Percentiles rank a stretch among this genome's conserved stretches.
Evolutionary conservation across 2,888 invertebrate genomes (phyloP).

Genomic region (Hypsopygia costalis): DNA sequence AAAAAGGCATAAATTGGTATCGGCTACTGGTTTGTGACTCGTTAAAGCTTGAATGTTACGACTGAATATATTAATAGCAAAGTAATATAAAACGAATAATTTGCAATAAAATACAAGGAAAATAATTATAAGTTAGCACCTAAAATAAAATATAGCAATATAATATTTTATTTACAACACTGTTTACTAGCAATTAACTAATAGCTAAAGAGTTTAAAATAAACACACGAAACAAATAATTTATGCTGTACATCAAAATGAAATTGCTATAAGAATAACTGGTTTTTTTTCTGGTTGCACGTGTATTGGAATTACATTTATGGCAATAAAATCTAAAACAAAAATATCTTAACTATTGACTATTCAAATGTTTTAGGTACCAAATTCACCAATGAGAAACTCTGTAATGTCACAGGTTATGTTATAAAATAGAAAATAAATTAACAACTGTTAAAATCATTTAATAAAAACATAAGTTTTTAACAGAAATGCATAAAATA

Average conservation of each 20-base stretch:
- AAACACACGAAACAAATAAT: constrained; percentile 68
- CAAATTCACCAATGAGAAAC: constrained; percentile 24
- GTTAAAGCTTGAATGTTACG: constrained; percentile 43
- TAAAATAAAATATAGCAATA: constrained; percentile 69
- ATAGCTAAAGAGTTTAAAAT: constrained; percentile 54
- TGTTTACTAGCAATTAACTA: constrained; percentile 66
- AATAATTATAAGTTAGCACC: constrained; percentile 64
- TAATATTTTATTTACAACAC: constrained; percentile 69
- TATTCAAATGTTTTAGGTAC: constrained; percentile 33
- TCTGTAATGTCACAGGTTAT: constrained; percentile 16
- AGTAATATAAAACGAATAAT: constrained; percentile 25
- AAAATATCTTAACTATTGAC: constrained; percentile 39
- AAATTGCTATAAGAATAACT: constrained; percentile 51
- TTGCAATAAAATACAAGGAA: constrained; percentile 29
- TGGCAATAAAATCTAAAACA: constrained; percentile 57
- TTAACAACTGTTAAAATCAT: constrained; percentile 25
- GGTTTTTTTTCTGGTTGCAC: constrained; percentile 43
- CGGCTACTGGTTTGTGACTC: constrained; percentile 53
- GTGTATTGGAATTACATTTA: constrained; percentile 50
- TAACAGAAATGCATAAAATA: constrained; percentile 34
- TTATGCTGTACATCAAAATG: constrained; percentile 69
- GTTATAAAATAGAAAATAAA: constrained; percentile 11
- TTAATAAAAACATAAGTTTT: constrained; percentile 21
- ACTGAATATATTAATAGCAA: constrained; percentile 32
- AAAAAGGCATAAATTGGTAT: constrained; percentile 22